A percentile compares a stretch with the other conserved stretches of the same genome.
phyloP scores from a whole-genome alignment of 1,140 invertebrate species.

The Zaprionus inermis region DNA sequence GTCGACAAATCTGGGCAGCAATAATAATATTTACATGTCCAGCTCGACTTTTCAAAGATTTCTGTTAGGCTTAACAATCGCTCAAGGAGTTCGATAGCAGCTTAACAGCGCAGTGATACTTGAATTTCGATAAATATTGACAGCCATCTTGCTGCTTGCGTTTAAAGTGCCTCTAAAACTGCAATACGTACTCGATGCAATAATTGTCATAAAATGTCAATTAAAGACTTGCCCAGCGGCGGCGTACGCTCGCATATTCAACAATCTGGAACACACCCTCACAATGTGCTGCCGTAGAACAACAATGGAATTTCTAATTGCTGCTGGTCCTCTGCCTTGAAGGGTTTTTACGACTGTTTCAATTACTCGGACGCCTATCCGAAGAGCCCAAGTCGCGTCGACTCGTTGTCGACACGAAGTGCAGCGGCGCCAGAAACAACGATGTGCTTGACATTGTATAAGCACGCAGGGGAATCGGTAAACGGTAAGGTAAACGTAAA shows the following conservation, averaged over 20 bases:
- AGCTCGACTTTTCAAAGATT: constrained; percentile 12
- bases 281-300: neutral
- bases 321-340: neutral
- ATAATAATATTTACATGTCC: constrained; percentile 65
- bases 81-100: neutral
- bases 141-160: neutral
- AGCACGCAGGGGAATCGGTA: neutral
- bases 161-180: neutral
- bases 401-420: constrained; percentile 14
- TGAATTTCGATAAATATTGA: neutral
- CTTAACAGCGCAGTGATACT: neutral
- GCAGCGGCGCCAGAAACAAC: constrained; percentile 11
- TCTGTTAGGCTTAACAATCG: neutral
- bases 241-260: neutral
- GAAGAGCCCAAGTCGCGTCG: constrained; percentile 1
- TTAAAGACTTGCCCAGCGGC: neutral
- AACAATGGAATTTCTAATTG: constrained; percentile 37
- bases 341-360: constrained; percentile 14
- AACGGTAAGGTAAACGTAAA: constrained; percentile 17
- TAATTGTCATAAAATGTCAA: neutral
- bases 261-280: constrained; percentile 30
- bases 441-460: constrained; percentile 62
- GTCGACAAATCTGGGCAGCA: constrained; percentile 45
- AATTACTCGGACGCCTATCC: neutral
- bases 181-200: neutral